Base-by-base conservation (phyloP, 2,888 invertebrate species). In the Drosophila quinaria region DNA sequence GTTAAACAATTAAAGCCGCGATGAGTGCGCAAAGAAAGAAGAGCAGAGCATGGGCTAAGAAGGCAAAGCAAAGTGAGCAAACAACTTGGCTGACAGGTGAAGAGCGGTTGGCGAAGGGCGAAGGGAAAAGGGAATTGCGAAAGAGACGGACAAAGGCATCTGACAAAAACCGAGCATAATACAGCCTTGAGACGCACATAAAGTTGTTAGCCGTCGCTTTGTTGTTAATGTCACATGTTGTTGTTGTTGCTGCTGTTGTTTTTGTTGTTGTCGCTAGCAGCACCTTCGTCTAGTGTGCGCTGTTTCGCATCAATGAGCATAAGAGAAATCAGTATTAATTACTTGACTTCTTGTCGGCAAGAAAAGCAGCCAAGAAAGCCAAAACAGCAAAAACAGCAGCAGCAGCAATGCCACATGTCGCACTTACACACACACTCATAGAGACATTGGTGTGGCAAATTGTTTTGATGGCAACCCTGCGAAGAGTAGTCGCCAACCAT, bases 301-400 rank as follows among this genome's bases (percentile, higher is more conserved):
- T 75, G 65, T 84, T 87, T 73, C 87, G 88, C 86, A 70, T 70
- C 77, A 66, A 64, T 73, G 72, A 56, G 64, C 79, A 54, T 46
- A 39, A 60, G 58, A 77, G 68, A 70, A 89, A 85, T 85, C 87
- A 73, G 87, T 89, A 80, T 85, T 85, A 85, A 85, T 85, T 85
- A 85, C 85, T 81, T 69, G 86, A 80, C 80, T 74, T 74, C 67
- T 70, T 72, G 74, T 71, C 67, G 63, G 47, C 61, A 49, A 44
- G 52, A 78, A 61, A 63, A 58, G 39, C 56, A 51, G 51, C 39
- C 72, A 51, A 77, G 67, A 51, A 29, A 51, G 47, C 42, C 72
- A 51, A 77, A 71, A 51, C 25, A 25, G 6, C 25, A 25, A 25
- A 29, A 62, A 17, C 31, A 50, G 22, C 31, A 50, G 33, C 35